phyloP scores from a whole-genome alignment of 1,140 invertebrate genomes.

The Drosophila lacteicornis region DNA sequence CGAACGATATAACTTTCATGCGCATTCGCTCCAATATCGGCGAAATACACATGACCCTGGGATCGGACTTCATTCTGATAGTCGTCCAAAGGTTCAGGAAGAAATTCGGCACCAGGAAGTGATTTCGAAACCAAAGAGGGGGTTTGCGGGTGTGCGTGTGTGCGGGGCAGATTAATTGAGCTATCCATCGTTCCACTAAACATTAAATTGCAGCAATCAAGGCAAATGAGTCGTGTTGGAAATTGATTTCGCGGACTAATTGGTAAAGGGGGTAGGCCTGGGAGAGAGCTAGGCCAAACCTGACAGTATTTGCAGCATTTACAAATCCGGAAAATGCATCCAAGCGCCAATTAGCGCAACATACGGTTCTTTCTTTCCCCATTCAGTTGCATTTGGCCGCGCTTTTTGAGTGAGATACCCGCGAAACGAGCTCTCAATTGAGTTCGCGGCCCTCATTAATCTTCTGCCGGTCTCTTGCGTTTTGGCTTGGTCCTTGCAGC shows the following conservation, averaged over 20 bases:
- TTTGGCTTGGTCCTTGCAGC: conserved; percentile 2
- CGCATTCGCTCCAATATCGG: conserved; percentile 95
- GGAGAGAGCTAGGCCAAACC: not conserved
- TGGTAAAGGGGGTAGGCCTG: not conserved
- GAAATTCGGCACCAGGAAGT: not conserved
- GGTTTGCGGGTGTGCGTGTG: conserved; percentile 5
- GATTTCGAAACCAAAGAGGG: not conserved
- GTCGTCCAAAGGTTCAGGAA: conserved; percentile 43
- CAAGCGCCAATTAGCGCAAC: conserved; percentile 39
- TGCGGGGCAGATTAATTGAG: not conserved
- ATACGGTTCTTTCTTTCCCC: not conserved
- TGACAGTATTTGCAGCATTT: conserved; percentile 22
- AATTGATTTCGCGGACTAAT: conserved; percentile 20
- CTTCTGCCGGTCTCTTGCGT: conserved; percentile 11
- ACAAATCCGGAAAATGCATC: conserved; percentile 20
- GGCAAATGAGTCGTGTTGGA: conserved; percentile 5
- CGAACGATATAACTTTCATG: conserved; percentile 93
- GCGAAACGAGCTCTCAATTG: conserved; percentile 19
- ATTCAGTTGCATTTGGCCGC: not conserved
- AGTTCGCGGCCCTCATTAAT: conserved; percentile 31
- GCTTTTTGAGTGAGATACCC: too few relatives aligned
- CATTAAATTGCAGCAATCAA: conserved; percentile 32
- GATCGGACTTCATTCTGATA: conserved; percentile 41
- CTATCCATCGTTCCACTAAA: not conserved
- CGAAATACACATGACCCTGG: conserved; percentile 86